Base-by-base conservation (phyloP, 2,797 vertebrate species). In the Limnodromus scolopaceus region DNA sequence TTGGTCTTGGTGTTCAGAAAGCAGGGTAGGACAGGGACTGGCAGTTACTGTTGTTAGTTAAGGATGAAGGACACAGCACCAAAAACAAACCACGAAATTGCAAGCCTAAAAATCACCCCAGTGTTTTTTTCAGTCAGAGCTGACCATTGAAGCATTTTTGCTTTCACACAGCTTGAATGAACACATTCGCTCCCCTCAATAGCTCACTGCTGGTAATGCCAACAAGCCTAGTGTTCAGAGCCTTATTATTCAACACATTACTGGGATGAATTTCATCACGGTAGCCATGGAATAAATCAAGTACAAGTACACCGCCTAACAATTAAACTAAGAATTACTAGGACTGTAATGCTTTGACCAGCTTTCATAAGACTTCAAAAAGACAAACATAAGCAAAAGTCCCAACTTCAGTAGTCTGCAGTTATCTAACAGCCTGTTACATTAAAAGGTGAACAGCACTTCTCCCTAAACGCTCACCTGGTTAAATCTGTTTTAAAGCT, bases 41-140 rank as follows among this genome's bases (percentile, higher is more conserved):
- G 4, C 20, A 30, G 22, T 48, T 38, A 11, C 6, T 34, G 25
- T 48, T 16, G 0, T 10, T 60, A n/a, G 17, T 41, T 70, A 34
- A 51, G 36, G 30, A 54, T 17, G 5, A 3, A 0, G 39, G 17
- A n/a, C 39, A 16, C 0, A 0, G 17, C 39, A 55, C 14, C 13
- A 39, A 24, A 65, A 64, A 53, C 4, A 14, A 61, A 20, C 41
- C 84, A 38, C 78, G 70, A 79, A 66, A 45, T 38, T 69, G 16
- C 54, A 72, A 65, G 9, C 15, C 65, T 61, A 72, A 72, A 89
- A 78, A 34, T 53, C 54, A 48, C 20, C 38, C 45, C 19, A 12
- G 36, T 1, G 4, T 19, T 43, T 0, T 54, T 54, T 72, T 54
- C n/a, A 79, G 43, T 41, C 34, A 65, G 27, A 68, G 22, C 16